A percentile compares a stretch with the other conserved stretches of the same genome.
Conservation (phyloP, 2,113 vertebrate species). For the Salvelinus namaycush region DNA sequence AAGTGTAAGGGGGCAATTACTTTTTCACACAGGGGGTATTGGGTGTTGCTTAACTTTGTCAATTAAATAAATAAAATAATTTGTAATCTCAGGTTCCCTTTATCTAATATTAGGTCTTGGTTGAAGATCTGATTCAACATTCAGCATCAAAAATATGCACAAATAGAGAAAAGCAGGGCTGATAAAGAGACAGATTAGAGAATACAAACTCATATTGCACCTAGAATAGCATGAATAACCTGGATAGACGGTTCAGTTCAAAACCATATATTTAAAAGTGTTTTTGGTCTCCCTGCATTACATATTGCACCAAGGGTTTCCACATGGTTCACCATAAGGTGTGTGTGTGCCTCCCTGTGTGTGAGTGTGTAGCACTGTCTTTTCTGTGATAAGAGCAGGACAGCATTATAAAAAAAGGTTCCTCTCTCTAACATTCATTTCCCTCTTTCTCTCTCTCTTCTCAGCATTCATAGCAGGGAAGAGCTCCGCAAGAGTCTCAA, state of each 20-base stretch:
- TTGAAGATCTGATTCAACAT: too few relatives aligned
- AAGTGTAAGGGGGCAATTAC: too few relatives aligned
- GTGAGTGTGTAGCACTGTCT: slow-evolving; percentile 8
- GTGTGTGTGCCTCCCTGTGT: slow-evolving; percentile 10
- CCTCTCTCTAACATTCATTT: slow-evolving; percentile 14
- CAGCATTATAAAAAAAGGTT: slow-evolving; percentile 13
- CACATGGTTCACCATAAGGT: background rate
- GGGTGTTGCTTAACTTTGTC: too few relatives aligned
- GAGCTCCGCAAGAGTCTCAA: slow-evolving; percentile 84
- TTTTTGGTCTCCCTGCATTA: background rate
- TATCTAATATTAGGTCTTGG: too few relatives aligned
- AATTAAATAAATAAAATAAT: too few relatives aligned
- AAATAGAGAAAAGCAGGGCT: too few relatives aligned
- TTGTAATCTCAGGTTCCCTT: too few relatives aligned
- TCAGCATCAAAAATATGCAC: too few relatives aligned
- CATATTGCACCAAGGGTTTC: background rate
- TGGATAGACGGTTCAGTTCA: too few relatives aligned
- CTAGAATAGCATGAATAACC: background rate
- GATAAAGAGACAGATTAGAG: too few relatives aligned
- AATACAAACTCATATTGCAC: too few relatives aligned
- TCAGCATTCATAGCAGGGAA: slow-evolving; percentile 82
- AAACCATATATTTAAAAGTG: background rate
- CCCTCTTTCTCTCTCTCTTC: slow-evolving; percentile 19
- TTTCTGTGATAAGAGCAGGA: slow-evolving; percentile 1
- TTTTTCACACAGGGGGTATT: too few relatives aligned